Conservation (phyloP, 2,113 vertebrate species). For the Catharus bicknelli region DNA sequence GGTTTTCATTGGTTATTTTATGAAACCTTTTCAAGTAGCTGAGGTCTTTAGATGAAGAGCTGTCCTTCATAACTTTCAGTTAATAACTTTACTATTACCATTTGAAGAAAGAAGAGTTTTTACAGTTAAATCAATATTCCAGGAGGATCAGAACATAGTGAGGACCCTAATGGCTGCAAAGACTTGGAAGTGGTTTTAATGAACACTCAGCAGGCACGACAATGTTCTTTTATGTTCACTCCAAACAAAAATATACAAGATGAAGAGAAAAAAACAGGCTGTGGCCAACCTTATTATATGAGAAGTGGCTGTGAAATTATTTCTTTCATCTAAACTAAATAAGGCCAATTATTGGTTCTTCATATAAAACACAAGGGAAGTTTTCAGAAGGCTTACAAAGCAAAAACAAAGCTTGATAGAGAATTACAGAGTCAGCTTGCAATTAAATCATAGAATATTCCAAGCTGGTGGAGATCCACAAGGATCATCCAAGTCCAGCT, state of each 20-base stretch:
- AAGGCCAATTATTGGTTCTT: conserved; percentile 27
- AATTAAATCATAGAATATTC: neutral
- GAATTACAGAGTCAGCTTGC: neutral
- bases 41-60: neutral
- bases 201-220: conserved; percentile 63
- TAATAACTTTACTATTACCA: conserved; percentile 31
- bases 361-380: neutral
- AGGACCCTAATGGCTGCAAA: conserved; percentile 53
- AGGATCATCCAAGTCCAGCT: neutral
- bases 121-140: conserved; percentile 57
- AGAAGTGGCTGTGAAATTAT: conserved; percentile 61
- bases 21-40: neutral
- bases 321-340: conserved; percentile 55
- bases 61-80: conserved; percentile 25
- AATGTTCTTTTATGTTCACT: conserved; percentile 59
- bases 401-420: neutral
- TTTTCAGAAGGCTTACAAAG: neutral
- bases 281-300: conserved; percentile 48
- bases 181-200: conserved; percentile 68
- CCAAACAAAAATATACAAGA: conserved; percentile 60
- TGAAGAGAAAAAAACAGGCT: conserved; percentile 48
- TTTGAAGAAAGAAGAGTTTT: conserved; percentile 52
- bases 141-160: conserved; percentile 44
- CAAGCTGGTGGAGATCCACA: neutral
- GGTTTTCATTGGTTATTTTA: neutral